These are phyloP conservation scores for Pseudoatta argentina DNA, from an alignment of 1,140 invertebrate species.

Conservation along the genomic window DNA sequence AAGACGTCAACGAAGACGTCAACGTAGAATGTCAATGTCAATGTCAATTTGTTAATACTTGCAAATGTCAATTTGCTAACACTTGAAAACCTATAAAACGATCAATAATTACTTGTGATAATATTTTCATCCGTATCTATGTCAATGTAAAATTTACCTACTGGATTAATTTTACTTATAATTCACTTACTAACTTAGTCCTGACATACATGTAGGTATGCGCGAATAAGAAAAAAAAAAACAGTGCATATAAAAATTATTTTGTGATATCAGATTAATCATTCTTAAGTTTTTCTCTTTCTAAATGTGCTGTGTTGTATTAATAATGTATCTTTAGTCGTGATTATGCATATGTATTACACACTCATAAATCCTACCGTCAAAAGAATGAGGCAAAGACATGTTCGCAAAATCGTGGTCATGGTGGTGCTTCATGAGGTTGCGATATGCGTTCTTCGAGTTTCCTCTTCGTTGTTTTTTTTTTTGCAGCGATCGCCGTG, in stretches of 20 bases:
- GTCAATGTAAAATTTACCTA: not conserved
- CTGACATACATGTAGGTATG: too few relatives aligned
- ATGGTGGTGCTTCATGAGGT: slow-evolving; percentile 4
- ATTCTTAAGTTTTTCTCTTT: not conserved
- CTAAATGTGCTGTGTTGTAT: not conserved
- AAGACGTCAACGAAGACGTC: not conserved
- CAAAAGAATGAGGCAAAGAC: slow-evolving; percentile 60
- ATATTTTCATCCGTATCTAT: not conserved
- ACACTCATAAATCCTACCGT: slow-evolving; percentile 56
- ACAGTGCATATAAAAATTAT: not conserved
- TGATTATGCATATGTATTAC: not conserved
- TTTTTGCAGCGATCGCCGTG: not conserved
- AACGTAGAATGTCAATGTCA: slow-evolving; percentile 9
- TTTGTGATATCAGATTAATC: not conserved
- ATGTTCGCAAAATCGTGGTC: slow-evolving; percentile 61
- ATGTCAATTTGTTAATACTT: not conserved
- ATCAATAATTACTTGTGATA: not conserved
- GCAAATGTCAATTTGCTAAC: not conserved
- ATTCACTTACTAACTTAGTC: not conserved
- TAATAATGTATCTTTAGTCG: not conserved
- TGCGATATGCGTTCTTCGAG: slow-evolving; percentile 16
- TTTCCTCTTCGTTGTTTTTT: slow-evolving; percentile 40
- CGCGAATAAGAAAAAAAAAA: not conserved
- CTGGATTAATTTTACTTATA: not conserved
- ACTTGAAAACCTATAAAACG: not conserved